These are phyloP conservation scores for Catharus minimus DNA, from an alignment of 2,113 vertebrate genomes.

Conservation along the genomic window DNA sequence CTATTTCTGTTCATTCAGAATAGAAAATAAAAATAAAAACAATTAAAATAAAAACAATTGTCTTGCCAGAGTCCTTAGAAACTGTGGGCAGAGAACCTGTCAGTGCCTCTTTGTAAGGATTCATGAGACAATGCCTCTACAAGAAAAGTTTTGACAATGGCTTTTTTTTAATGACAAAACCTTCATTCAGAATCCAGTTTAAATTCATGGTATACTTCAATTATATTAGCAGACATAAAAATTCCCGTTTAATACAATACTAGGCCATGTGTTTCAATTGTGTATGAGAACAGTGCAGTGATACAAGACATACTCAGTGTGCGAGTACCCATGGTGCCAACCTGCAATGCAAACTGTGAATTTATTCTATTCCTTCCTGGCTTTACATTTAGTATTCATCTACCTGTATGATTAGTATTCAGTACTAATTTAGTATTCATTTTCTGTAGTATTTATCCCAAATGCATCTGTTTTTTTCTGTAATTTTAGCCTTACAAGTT, in stretches of 20 bases:
- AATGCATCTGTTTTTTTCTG: neutral
- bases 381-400: neutral
- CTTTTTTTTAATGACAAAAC: neutral
- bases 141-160: neutral
- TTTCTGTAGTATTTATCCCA: neutral
- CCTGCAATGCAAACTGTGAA: neutral
- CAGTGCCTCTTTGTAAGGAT: neutral
- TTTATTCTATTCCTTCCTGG: neutral
- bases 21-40: neutral
- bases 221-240: neutral
- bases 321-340: neutral
- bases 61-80: constrained; percentile 4
- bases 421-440: neutral
- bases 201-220: neutral
- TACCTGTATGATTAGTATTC: neutral
- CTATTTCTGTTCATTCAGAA: neutral
- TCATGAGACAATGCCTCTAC: neutral
- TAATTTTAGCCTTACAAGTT: neutral
- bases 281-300: neutral
- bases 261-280: neutral
- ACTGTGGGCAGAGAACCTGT: neutral
- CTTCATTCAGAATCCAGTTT: neutral
- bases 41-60: neutral
- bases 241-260: neutral
- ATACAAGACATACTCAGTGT: neutral